phyloP scores from a whole-genome alignment of 2,888 invertebrate genomes.

The Hetaerina titia region DNA sequence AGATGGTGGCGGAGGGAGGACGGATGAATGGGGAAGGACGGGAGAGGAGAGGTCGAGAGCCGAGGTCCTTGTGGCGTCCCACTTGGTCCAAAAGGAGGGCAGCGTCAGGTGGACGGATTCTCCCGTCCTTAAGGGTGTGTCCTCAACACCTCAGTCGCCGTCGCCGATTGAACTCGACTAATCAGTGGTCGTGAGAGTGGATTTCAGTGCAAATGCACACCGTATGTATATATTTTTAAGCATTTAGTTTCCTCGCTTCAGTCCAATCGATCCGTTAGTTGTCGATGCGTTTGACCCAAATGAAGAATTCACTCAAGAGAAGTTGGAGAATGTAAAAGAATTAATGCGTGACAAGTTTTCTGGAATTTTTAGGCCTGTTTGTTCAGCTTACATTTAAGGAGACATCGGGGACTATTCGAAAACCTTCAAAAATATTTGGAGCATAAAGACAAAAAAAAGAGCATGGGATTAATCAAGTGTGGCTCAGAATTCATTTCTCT shows the following conservation, averaged over 20 bases:
- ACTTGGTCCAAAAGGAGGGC: constrained; percentile 19
- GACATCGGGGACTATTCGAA: too few relatives aligned
- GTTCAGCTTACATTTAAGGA: too few relatives aligned
- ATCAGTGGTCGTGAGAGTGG: not conserved
- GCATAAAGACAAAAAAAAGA: too few relatives aligned
- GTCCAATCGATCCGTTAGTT: not conserved
- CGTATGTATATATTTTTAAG: not conserved
- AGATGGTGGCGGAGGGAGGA: not conserved
- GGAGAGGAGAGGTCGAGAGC: not conserved
- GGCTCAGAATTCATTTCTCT: too few relatives aligned
- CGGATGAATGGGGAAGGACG: not conserved
- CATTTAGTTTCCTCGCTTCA: not conserved
- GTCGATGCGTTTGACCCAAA: too few relatives aligned
- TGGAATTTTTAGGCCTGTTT: too few relatives aligned
- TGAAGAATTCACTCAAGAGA: too few relatives aligned
- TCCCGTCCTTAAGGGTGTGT: constrained; percentile 15
- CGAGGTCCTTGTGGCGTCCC: constrained; percentile 39
- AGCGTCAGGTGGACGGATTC: not conserved
- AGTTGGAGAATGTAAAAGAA: too few relatives aligned
- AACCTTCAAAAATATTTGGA: too few relatives aligned
- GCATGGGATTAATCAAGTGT: too few relatives aligned
- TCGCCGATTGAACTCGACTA: not conserved
- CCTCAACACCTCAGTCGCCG: not conserved
- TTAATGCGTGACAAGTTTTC: too few relatives aligned
- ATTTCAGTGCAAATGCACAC: not conserved